Percentiles rank a stretch among this genome's conserved stretches.
Conservation (phyloP, 2,797 vertebrate species). For the Pterois miles region DNA sequence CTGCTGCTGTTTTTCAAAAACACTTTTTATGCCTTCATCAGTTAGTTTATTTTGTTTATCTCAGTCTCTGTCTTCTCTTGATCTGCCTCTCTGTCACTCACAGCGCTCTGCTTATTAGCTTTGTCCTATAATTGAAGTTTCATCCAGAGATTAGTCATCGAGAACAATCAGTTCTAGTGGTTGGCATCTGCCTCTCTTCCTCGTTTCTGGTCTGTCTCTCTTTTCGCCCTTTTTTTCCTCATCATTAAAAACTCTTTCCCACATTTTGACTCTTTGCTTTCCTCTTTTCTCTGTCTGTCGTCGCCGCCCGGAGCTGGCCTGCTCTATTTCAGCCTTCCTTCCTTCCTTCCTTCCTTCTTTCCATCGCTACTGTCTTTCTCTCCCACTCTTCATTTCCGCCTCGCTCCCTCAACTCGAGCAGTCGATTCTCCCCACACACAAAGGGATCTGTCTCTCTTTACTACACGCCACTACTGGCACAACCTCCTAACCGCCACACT, state of each 20-base stretch:
- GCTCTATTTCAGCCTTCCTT: slow-evolving; percentile 43
- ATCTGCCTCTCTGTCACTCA: slow-evolving; percentile 57
- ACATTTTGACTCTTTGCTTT: slow-evolving; percentile 47
- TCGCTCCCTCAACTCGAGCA: slow-evolving; percentile 46
- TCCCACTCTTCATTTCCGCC: slow-evolving; percentile 57
- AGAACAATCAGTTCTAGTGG: slow-evolving; percentile 56
- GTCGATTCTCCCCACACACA: slow-evolving; percentile 54
- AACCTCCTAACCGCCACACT: slow-evolving; percentile 66
- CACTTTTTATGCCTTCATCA: slow-evolving; percentile 23
- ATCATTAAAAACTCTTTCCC: slow-evolving; percentile 58
- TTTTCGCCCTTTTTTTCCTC: slow-evolving; percentile 34
- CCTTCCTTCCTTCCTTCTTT: slow-evolving; percentile 28
- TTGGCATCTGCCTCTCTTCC: slow-evolving; percentile 54
- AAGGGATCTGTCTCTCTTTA: slow-evolving; percentile 68
- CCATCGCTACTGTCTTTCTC: slow-evolving; percentile 43
- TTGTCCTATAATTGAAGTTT: slow-evolving; percentile 68
- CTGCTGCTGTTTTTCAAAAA: slow-evolving; percentile 6
- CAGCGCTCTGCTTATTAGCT: slow-evolving; percentile 57
- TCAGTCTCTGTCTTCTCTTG: slow-evolving; percentile 31
- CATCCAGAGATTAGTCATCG: slow-evolving; percentile 65
- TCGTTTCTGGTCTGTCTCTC: slow-evolving; percentile 28
- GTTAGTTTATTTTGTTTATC: slow-evolving; percentile 49
- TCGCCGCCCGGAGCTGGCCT: slow-evolving; percentile 47
- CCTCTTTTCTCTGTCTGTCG: slow-evolving; percentile 46
- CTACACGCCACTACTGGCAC: slow-evolving; percentile 61